Conservation (phyloP, 2,113 vertebrate species). For the Hippopotamus amphibius region DNA sequence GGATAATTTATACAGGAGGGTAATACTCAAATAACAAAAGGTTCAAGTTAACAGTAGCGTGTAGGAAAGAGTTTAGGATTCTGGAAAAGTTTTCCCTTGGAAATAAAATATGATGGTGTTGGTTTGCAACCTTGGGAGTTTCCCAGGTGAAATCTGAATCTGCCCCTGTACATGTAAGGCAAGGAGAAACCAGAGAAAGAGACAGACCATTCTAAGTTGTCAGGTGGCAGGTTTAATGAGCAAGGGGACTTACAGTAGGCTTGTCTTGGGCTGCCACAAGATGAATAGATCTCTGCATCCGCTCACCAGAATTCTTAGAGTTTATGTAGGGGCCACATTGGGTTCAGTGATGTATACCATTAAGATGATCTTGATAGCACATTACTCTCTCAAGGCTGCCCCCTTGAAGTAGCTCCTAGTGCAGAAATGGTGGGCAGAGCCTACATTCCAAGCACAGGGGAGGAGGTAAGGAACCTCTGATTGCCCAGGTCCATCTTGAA, state of each 20-base stretch:
- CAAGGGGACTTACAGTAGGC: neutral
- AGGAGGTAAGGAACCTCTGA: neutral
- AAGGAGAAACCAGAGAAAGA: neutral
- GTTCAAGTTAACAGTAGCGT: neutral
- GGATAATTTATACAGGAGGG: neutral
- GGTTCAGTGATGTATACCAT: neutral
- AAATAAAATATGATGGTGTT: neutral
- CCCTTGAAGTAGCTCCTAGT: neutral
- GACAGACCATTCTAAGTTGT: neutral
- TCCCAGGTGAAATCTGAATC: neutral
- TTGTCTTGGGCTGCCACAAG: neutral
- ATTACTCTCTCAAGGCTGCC: neutral
- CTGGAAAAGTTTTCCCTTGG: conserved; percentile 22
- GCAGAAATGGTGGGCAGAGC: neutral
- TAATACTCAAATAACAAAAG: conserved; percentile 12
- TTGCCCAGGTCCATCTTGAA: neutral
- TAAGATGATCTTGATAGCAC: too few relatives aligned
- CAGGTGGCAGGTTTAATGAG: neutral
- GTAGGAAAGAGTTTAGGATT: neutral
- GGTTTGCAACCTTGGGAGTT: too few relatives aligned
- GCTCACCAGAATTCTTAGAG: neutral
- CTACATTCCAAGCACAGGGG: neutral
- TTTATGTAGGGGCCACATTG: neutral
- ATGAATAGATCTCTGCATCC: neutral
- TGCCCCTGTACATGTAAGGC: neutral